Base-by-base conservation (phyloP, 35 echinoderm and acorn worm species). In the Hemicentrotus pulcherrimus region DNA sequence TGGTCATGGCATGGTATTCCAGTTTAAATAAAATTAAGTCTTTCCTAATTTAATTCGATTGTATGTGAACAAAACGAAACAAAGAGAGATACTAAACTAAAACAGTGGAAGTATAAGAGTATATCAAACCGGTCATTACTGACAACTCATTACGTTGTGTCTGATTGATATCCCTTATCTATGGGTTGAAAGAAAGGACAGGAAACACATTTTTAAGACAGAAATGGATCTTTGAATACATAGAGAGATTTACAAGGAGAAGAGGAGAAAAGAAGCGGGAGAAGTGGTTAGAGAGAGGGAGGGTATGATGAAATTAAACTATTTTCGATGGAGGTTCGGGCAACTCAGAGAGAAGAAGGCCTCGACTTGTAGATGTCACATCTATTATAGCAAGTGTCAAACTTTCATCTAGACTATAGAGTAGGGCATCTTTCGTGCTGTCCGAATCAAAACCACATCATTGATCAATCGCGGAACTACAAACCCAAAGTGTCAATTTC, bases 401-500 rank as follows among this genome's bases (percentile, higher is more conserved):
- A 78, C 65, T 78, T 78, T 78, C 65, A 78, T 78, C 19, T 78
- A 41, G 35, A 3, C 35, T 41, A 41, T n/a, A 78, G 65, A 78
- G 65, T 22, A 78, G 12, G 88, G 88, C 32, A 90, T 47, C 88
- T 18, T 90, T 90, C 88, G 31, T 47, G 31, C 32, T 90, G 88
- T 90, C 88, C 32, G 88, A 33, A 90, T 22, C 88, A 32, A 22
- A 90, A 90, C 88, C 88, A 90, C 88, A 90, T 47, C 88, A 90
- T 90, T 90, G 88, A 90, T 90, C 88, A 90, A 33, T 45, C 88
- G 88, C 32, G 32, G 32, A 31, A 47, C 88, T 90, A 47, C 32
- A 90, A 90, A 90, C 88, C 88, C 32, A 32, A 90, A 90, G 46
- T 90, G 88, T 90, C 88, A 90, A 90, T 90, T 90, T 45, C 65